phyloP scores from a whole-genome alignment of 2,888 invertebrate genomes.

The Hartigia nigra region DNA sequence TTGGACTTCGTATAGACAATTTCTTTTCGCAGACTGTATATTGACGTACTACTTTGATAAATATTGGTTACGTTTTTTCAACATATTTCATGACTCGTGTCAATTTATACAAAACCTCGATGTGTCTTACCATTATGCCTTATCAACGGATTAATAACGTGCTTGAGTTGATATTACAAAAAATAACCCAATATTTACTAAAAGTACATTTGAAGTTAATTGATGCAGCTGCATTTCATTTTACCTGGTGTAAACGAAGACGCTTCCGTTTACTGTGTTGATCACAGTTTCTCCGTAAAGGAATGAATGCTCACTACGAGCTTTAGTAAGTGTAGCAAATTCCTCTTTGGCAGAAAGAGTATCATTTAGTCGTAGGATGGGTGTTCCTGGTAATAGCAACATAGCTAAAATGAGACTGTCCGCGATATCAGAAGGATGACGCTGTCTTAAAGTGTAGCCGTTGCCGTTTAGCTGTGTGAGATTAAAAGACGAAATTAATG shows the following conservation, averaged over 20 bases:
- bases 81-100: not conserved
- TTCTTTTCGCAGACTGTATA: not conserved
- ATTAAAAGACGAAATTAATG: not conserved
- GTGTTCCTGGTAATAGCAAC: conserved; percentile 83
- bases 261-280: conserved; percentile 64
- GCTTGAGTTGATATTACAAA: not conserved
- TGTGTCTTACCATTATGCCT: not conserved
- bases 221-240: conserved; percentile 6
- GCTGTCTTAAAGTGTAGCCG: conserved; percentile 39
- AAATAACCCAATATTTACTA: not conserved
- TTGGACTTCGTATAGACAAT: not conserved
- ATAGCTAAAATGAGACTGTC: conserved; percentile 75
- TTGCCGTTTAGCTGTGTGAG: conserved; percentile 51
- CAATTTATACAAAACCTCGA: not conserved
- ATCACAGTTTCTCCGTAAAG: conserved; percentile 71
- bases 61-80: not conserved
- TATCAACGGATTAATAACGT: not conserved
- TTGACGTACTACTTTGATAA: not conserved
- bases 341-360: conserved; percentile 49
- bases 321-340: conserved; percentile 64
- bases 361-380: conserved; percentile 68
- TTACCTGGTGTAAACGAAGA: conserved; percentile 80
- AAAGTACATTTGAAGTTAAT: not conserved
- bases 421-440: conserved; percentile 64
- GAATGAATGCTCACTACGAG: conserved; percentile 71